Conservation (phyloP, 1,140 invertebrate genomes). For the Pseudomyrmex dendroicus region DNA sequence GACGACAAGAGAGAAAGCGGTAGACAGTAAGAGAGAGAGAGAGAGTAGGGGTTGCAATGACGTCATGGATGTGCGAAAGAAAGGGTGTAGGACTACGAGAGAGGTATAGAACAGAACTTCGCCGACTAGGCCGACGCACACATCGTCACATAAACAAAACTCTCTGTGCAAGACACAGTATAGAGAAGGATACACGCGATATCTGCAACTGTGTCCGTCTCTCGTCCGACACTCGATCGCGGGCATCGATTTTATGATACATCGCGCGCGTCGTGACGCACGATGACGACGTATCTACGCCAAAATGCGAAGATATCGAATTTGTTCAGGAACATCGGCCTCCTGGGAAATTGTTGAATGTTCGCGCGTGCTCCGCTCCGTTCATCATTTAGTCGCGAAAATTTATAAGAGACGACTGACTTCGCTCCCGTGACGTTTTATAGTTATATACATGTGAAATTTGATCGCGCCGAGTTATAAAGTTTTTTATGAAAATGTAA, state of each 20-base stretch:
- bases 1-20: background rate
- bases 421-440: conserved; percentile 24
- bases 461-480: background rate
- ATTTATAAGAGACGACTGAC: conserved; percentile 40
- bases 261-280: background rate
- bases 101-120: conserved; percentile 58
- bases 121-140: conserved; percentile 64
- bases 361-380: conserved; percentile 18
- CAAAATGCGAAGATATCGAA: conserved; percentile 53
- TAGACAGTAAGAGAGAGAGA: conserved; percentile 2
- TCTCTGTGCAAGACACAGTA: background rate
- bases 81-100: conserved; percentile 39
- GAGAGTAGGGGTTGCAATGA: conserved; percentile 64
- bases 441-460: conserved; percentile 5
- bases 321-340: conserved; percentile 34
- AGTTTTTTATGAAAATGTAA: background rate
- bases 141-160: background rate
- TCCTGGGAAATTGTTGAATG: conserved; percentile 43
- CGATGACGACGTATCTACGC: background rate
- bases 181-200: background rate
- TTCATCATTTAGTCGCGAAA: conserved; percentile 34
- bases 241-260: conserved; percentile 47
- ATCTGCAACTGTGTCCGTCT: conserved; percentile 27
- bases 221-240: conserved; percentile 50
- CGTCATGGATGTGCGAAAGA: conserved; percentile 72